These are phyloP conservation scores for Ganaspis sp. DNA, from an alignment of 1,140 invertebrate genomes.

Conservation along the genomic window DNA sequence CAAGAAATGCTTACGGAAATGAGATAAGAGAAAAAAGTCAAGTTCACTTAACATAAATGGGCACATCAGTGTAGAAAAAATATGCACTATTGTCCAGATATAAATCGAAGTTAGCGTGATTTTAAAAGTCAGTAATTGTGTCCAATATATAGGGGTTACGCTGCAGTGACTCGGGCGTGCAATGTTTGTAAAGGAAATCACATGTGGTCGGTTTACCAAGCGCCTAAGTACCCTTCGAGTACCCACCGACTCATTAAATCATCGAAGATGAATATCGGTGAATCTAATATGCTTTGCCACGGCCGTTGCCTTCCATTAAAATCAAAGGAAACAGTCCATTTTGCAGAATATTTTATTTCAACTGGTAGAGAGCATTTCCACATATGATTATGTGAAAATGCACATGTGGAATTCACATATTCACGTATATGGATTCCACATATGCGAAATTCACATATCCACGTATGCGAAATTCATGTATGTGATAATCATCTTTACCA, in stretches of 20 bases:
- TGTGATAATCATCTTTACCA: too few relatives aligned
- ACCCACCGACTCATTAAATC: slow-evolving; percentile 26
- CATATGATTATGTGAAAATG: too few relatives aligned
- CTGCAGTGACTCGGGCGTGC: slow-evolving; percentile 10
- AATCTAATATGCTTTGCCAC: slow-evolving; percentile 23
- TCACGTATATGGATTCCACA: too few relatives aligned
- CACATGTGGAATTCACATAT: too few relatives aligned
- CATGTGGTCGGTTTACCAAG: slow-evolving; percentile 8
- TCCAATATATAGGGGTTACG: slow-evolving; percentile 26
- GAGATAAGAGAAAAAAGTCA: slow-evolving; percentile 23
- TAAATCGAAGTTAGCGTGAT: slow-evolving; percentile 12
- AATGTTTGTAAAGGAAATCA: slow-evolving; percentile 27
- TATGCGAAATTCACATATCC: too few relatives aligned
- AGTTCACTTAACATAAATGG: slow-evolving; percentile 25
- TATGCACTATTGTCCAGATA: slow-evolving; percentile 24
- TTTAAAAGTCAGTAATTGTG: slow-evolving; percentile 29
- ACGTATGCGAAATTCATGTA: too few relatives aligned
- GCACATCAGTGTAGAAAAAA: slow-evolving; percentile 14
- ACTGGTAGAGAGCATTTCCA: too few relatives aligned
- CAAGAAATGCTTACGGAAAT: slow-evolving; percentile 21
- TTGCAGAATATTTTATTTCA: background rate
- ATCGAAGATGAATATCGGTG: slow-evolving; percentile 28
- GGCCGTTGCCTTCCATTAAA: slow-evolving; percentile 19
- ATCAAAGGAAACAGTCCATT: slow-evolving; percentile 3
- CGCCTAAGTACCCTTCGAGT: slow-evolving; percentile 23